Evolutionary conservation across 2,797 vertebrate species (phyloP).

Genomic region (Percopsis omiscomaycus): DNA sequence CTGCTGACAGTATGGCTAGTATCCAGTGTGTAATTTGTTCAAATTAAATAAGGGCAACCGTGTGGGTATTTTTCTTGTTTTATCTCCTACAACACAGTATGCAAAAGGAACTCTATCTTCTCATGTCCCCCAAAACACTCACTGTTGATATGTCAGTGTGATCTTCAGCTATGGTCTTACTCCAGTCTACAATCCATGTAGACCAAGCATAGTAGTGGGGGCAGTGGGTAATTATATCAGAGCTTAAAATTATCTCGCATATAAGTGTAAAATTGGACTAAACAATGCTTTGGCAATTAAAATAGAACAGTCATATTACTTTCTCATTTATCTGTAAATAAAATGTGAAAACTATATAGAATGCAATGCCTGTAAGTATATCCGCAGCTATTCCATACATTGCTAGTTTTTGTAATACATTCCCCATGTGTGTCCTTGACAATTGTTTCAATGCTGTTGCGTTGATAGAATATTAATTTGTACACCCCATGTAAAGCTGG

Average conservation of each 20-base stretch:
- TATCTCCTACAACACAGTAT: constrained; percentile 1
- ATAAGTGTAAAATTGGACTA: constrained; percentile 19
- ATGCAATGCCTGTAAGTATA: constrained; percentile 43
- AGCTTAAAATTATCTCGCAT: constrained; percentile 21
- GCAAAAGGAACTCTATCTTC: constrained; percentile 9
- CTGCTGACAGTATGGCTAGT: constrained; percentile 68
- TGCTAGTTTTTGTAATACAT: constrained; percentile 62
- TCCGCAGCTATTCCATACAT: constrained; percentile 28
- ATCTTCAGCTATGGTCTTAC: constrained; percentile 23
- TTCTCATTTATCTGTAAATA: constrained; percentile 27
- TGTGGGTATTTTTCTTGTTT: background rate
- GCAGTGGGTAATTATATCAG: constrained; percentile 15
- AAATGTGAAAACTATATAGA: constrained; percentile 46
- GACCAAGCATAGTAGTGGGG: background rate
- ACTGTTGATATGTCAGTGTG: constrained; percentile 13
- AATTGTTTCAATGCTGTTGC: constrained; percentile 41
- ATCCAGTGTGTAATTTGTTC: constrained; percentile 52
- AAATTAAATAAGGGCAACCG: constrained; percentile 25
- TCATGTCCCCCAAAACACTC: constrained; percentile 8
- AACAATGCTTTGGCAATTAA: constrained; percentile 62
- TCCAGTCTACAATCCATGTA: background rate
- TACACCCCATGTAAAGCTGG: constrained; percentile 17
- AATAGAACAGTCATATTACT: constrained; percentile 39
- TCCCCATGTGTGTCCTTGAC: constrained; percentile 52
- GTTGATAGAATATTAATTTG: constrained; percentile 36